phyloP scores from a whole-genome alignment of 2,113 vertebrate genomes.

The Corythaixoides concolor region DNA sequence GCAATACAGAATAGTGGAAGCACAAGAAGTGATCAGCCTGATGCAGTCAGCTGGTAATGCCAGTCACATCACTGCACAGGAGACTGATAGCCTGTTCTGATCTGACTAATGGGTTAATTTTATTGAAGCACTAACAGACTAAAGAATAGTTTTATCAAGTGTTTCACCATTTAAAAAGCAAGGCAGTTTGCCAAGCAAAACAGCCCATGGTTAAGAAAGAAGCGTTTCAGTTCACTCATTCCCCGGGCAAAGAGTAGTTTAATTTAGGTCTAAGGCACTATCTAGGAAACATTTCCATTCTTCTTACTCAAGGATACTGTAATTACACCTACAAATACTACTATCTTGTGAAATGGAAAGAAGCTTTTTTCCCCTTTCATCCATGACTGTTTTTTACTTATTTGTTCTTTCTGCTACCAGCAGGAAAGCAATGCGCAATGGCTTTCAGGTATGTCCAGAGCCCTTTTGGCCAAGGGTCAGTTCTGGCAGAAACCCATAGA shows the following conservation, averaged over 20 bases:
- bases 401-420: background rate
- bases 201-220: background rate
- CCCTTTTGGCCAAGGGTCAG: background rate
- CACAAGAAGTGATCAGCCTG: background rate
- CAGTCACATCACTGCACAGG: background rate
- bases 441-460: background rate
- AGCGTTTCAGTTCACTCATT: constrained; percentile 28
- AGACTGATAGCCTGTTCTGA: background rate
- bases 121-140: background rate
- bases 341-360: constrained; percentile 26
- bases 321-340: constrained; percentile 27
- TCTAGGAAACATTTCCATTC: constrained; percentile 29
- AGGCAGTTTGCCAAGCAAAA: constrained; percentile 54
- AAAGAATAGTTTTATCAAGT: constrained; percentile 22
- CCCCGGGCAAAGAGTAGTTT: background rate
- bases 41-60: background rate
- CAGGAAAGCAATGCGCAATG: background rate
- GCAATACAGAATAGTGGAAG: background rate
- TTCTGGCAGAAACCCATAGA: background rate
- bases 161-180: constrained; percentile 13
- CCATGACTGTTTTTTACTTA: background rate
- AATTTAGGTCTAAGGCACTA: constrained; percentile 6
- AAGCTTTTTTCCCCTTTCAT: background rate
- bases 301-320: constrained; percentile 46
- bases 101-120: constrained; percentile 48